phyloP scores from a whole-genome alignment of 2,888 invertebrate genomes.

The Cistogaster globosa region DNA sequence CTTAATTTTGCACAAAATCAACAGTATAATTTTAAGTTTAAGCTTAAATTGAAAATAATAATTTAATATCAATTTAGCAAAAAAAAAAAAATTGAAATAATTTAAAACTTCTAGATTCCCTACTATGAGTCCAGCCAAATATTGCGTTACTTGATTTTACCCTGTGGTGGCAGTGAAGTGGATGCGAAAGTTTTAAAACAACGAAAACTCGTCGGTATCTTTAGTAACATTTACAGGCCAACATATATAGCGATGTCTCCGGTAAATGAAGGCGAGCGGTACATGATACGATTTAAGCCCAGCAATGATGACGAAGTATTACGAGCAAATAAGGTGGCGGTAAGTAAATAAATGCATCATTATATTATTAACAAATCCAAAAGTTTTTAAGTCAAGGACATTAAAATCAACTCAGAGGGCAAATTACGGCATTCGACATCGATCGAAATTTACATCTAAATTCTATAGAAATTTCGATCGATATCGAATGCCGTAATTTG shows the following conservation, averaged over 20 bases:
- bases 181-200: slow-evolving; percentile 83
- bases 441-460: no score
- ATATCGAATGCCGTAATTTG: no score
- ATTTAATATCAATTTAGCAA: no score
- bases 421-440: no score
- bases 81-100: not conserved
- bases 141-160: slow-evolving; percentile 84
- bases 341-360: slow-evolving; percentile 74
- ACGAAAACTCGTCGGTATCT: slow-evolving; percentile 80
- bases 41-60: no score
- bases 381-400: not conserved
- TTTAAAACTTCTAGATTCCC: slow-evolving; percentile 55
- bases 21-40: no score
- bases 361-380: no score
- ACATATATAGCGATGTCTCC: slow-evolving; percentile 82
- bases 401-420: not conserved
- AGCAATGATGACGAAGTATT: slow-evolving; percentile 84
- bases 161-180: slow-evolving; percentile 85
- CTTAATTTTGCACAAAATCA: no score
- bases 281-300: slow-evolving; percentile 84
- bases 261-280: slow-evolving; percentile 82
- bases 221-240: slow-evolving; percentile 83
- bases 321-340: slow-evolving; percentile 84
- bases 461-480: no score
- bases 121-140: slow-evolving; percentile 26